Base-by-base conservation (phyloP, 1,140 invertebrate species). In the Proctacanthus coquilletti region DNA sequence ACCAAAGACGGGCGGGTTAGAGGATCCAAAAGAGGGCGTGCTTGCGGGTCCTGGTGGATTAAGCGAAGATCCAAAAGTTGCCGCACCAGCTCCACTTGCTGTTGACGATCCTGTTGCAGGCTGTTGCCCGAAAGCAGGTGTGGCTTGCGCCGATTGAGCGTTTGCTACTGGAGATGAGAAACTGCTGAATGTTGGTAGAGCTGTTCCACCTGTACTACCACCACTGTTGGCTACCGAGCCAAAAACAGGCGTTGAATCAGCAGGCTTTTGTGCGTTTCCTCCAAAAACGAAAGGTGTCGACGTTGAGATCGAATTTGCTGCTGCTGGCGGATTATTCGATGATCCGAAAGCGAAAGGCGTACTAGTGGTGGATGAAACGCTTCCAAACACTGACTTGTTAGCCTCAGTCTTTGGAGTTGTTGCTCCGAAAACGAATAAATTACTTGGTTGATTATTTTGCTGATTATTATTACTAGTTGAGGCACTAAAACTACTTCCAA, bases 31-130 rank as follows among this genome's bases (percentile, higher is more conserved):
- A 19, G 21, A 13, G 11, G 18, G 9, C 19, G 18, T 5, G 10
- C 31, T 35, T 18, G 44, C 32, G 10, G 18, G n/a, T 29, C 42
- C 14, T 39, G 36, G 31, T 21, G n/a, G n/a, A 38, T 25, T 18
- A 3, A 25, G 17, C 10, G 8, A 14, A 30, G 36, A 20, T 10
- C 10, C 35, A 34, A 50, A 51, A 5, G 49, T 43, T 13, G 50
- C 41, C 21, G 38, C 27, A 23, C 13, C 17, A 23, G 23, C 8
- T 13, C 13, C 23, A n/a, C n/a, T n/a, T n/a, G n/a, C n/a, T n/a
- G n/a, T n/a, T n/a, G n/a, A n/a, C n/a, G n/a, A n/a, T n/a, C 8
- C 8, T 27, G 13, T 9, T 27, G 23, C 13, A 27, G 23, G 13
- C 14, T 42, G 9, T 18, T 38, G 32, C 1, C 44, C 44, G 6